Conservation (phyloP, 1,140 invertebrate species). For the Drosophila melanogaster region DNA sequence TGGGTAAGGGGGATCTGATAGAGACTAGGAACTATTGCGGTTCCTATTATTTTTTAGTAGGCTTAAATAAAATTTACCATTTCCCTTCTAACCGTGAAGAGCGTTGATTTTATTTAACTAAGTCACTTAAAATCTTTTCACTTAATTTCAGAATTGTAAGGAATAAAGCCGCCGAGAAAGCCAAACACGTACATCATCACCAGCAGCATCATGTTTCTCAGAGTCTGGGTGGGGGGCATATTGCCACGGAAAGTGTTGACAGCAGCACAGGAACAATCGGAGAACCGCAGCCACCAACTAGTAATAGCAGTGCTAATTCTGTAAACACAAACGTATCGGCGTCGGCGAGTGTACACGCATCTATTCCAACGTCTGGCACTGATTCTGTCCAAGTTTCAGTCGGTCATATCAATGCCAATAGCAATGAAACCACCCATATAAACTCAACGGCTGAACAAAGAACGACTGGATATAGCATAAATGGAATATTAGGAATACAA, state of each 20-base stretch:
- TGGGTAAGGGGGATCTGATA: too few species aligned
- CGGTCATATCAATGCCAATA: constrained; percentile 83
- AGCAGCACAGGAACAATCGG: constrained; percentile 60
- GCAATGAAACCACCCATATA: constrained; percentile 41
- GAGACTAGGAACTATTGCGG: too few species aligned
- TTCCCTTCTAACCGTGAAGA: too few species aligned
- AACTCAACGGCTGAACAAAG: constrained; percentile 83
- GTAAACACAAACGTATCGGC: constrained; percentile 54
- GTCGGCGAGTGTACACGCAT: constrained; percentile 87
- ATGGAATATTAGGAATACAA: constrained; percentile 96
- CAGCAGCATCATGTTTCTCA: constrained; percentile 84
- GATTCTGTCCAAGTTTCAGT: constrained; percentile 42
- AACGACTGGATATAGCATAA: constrained; percentile 93
- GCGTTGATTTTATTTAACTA: too few species aligned
- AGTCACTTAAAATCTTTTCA: too few species aligned
- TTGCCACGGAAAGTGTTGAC: constrained; percentile 84
- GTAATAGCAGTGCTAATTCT: constrained; percentile 32
- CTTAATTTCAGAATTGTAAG: constrained; percentile 92
- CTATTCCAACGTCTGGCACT: constrained; percentile 81
- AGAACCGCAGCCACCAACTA: constrained; percentile 42
- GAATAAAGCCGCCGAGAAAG: constrained; percentile 98
- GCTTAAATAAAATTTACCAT: too few species aligned
- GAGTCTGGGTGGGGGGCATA: constrained; percentile 66
- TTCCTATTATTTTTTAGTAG: too few species aligned
- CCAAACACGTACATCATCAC: constrained; percentile 93